Evolutionary conservation across 2,888 invertebrate species (phyloP).

Genomic region (Acanthopleura granulata): DNA sequence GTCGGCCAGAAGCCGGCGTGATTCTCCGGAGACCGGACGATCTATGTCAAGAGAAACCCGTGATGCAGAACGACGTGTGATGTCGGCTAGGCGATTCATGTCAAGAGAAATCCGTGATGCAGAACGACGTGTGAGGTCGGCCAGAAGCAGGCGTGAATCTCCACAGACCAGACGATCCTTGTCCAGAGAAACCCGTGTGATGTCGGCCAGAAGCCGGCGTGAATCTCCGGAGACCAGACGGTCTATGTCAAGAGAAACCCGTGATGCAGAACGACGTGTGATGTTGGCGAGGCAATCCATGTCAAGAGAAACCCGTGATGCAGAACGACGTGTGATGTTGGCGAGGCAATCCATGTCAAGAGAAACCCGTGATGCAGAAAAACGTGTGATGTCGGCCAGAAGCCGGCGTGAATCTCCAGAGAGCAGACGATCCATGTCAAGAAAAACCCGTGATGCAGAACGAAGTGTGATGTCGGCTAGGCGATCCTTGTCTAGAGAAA

Average conservation of each 20-base stretch:
- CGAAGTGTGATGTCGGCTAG: too few species aligned
- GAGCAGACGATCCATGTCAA: not conserved
- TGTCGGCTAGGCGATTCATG: too few species aligned
- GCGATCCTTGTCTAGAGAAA: too few species aligned
- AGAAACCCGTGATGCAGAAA: not conserved
- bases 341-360: not conserved
- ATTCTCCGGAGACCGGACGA: not conserved
- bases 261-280: too few species aligned
- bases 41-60: not conserved
- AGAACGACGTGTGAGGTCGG: too few species aligned
- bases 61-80: too few species aligned
- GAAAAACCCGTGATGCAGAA: not conserved
- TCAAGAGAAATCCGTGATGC: too few species aligned
- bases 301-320: too few species aligned
- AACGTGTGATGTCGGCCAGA: not conserved
- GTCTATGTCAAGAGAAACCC: not conserved
- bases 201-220: not conserved
- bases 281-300: too few species aligned
- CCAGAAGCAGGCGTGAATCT: not conserved
- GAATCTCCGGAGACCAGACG: not conserved
- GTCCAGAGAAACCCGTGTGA: not conserved
- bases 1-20: not conserved
- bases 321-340: too few species aligned
- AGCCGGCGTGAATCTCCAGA: not conserved
- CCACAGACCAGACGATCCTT: not conserved